Evolutionary conservation across 2,113 vertebrate species (phyloP), one percentile per base, ranked within the genome.

Genomic region (Suncus etruscus): DNA sequence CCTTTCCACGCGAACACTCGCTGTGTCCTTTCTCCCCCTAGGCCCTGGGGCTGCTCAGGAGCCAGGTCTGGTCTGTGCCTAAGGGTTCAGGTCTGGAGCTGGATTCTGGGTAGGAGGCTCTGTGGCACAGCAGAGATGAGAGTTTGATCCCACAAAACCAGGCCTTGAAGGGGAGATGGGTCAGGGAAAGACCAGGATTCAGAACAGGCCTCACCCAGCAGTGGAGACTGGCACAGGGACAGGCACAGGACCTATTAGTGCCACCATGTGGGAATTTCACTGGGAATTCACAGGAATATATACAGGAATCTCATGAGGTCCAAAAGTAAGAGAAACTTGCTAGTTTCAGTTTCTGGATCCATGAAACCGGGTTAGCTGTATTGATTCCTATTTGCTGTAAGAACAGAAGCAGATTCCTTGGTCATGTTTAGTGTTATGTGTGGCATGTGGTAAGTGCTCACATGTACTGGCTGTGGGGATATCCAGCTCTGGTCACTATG

Each of bases 261-360:
- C 39, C 39, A 39, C 39, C 39, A 39, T 39, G 39, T 39, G 39
- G 39, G 39, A 39, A 39, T 39, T 39, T 39, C 39, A 39, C 39
- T 3, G 39, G 39, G 39, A 39, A 39, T 39, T 39, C 39, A 39
- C 39, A 39, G 39, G 39, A 39, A n/a, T n/a, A n/a, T 25, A 15
- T 27, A 47, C 18, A 69, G 63, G 73, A 16, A 51, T 1, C 1
- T 14, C 25, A 48, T 50, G 32, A 82, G 32, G 69, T 79, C 72
- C 72, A 51, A 39, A 39, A 39, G 39, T 65, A 65, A 25, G 24
- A 65, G 14, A 65, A 10, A 27, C 8, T 22, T 24, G 25, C 61
- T 7, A 87, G 65, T 63, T 39, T 91, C 12, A 22, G 50, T 81
- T 86, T 83, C 50, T 83, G 75, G 66, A 39, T 69, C 22, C 25